Base-by-base conservation (phyloP, 1,140 invertebrate species). In the Trachelipus rathkii region DNA sequence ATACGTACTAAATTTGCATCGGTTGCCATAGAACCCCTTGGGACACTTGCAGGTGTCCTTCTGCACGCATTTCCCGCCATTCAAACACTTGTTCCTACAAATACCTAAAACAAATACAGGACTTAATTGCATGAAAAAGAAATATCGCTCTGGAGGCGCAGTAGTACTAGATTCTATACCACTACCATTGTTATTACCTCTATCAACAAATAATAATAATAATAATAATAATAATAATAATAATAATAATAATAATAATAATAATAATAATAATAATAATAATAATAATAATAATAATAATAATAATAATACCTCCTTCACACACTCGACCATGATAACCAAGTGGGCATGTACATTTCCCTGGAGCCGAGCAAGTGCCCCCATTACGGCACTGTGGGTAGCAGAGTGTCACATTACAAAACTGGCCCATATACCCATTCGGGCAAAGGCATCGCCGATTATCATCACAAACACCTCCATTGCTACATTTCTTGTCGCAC, bases 361-460 rank as follows among this genome's bases (percentile, higher is more conserved):
- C 94, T 10, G 94, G 94, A 13, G 92, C 91, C 43, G 92, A 92
- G 84, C 95, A 96, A 82, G 91, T 93, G 0, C 94, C 95, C 4
- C 93, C 93, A 84, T 96, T 95, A 89, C 95, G 91, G 83, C 95
- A 96, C 83, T 93, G 91, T 50, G 95, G 94, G 87, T 95, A 96
- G 83, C 95, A 96, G 6, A 96, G 87, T 23, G 94, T 93, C 78
- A 91, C 93, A 82, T 91, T 89, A 82, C 94, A 96, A 84, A 94
- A 91, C 78, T 92, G 92, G 10, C 94, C 94, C 88, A 95, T 91
- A 83, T 95, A 95, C 15, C 94, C 94, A 83, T 94, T 92, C 21
- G 91, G 91, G 85, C 94, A 96, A 81, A 93, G 91, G 84, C 92
- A 93, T 75, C 92, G 92, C 84, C 92, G 91, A 53, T 92, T 89